phyloP scores from a whole-genome alignment of 1,140 invertebrate genomes.

The Drosophila elegans region DNA sequence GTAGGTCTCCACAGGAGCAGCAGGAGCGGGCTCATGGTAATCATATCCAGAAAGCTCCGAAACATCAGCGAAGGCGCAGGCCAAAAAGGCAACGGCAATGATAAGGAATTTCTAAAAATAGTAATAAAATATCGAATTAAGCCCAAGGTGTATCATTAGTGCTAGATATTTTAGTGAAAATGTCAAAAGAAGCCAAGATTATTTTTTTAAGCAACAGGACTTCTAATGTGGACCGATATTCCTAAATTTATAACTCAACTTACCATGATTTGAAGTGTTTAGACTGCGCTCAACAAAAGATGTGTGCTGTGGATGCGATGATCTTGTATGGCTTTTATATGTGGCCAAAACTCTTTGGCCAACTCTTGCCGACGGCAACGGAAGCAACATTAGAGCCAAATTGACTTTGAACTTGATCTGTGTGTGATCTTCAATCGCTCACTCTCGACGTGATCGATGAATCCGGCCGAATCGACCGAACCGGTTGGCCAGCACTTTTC shows the following conservation, averaged over 20 bases:
- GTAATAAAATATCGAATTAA: too few species aligned
- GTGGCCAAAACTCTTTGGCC: slow-evolving; percentile 11
- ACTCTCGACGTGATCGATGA: slow-evolving; percentile 33
- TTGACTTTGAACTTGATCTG: slow-evolving; percentile 81
- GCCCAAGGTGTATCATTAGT: too few species aligned
- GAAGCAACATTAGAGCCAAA: slow-evolving; percentile 38
- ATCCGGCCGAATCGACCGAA: slow-evolving; percentile 35
- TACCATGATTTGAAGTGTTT: slow-evolving; percentile 62
- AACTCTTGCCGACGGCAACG: slow-evolving; percentile 26
- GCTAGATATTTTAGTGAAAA: too few species aligned
- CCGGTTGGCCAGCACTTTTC: slow-evolving; percentile 47
- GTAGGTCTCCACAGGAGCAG: slow-evolving; percentile 59
- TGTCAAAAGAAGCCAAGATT: too few species aligned
- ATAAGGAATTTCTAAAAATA: slow-evolving; percentile 70
- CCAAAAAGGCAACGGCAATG: slow-evolving; percentile 75
- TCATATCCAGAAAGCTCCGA: slow-evolving; percentile 69
- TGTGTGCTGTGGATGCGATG: slow-evolving; percentile 49
- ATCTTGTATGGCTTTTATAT: slow-evolving; percentile 46
- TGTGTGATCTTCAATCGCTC: slow-evolving; percentile 29
- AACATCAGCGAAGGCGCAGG: slow-evolving; percentile 73
- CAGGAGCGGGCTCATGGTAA: slow-evolving; percentile 65
- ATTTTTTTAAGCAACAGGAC: too few species aligned
- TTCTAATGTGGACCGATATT: too few species aligned
- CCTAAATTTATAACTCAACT: not conserved
- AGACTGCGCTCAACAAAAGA: slow-evolving; percentile 46